Evolutionary conservation across 2,888 invertebrate genomes (phyloP), one percentile per base, ranked within the genome.

Genomic region (Pammene fasciana): DNA sequence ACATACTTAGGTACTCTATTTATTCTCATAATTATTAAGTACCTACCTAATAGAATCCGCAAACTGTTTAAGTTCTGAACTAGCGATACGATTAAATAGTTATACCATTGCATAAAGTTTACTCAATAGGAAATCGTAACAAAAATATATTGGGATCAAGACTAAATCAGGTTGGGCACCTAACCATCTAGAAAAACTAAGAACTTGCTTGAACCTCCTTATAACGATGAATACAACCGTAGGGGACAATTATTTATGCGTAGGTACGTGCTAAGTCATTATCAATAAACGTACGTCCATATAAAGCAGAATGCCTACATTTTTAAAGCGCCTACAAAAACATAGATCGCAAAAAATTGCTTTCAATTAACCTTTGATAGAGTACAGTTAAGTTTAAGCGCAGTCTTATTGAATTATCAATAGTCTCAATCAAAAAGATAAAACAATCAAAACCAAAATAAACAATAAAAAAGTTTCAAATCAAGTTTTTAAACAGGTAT

Each of bases 391-490:
- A 46, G 11, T 48, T 65, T 65, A 41, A 52, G 55, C 65, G 45
- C 64, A 60, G 65, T 60, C 65, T 59, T 55, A 68, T 70, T 70
- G 54, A 65, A 60, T 70, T 70, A 70, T 65, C 70, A 65, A 48
- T 55, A 41, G 36, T 36, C 60, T 65, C 65, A 60, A 70, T 65
- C 54, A 70, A 55, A 64, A 54, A 64, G 64, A 56, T 46, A 38
- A 65, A 60, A 65, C 64, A 55, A 65, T 65, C 55, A 45, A 65
- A 68, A 55, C 59, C 54, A 48, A 55, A 54, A 70, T 54, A 65
- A 65, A 70, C 65, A 70, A 54, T n/a, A 38, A 61, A 60, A 46
- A 41, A 16, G 59, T 43, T 54, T 41, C 41, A 26, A 60, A 70
- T 65, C 68, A 34, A 48, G 65, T 55, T 70, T 65, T 46, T 70